phyloP scores from a whole-genome alignment of 2,888 invertebrate genomes.

The Heliconius ethilla region DNA sequence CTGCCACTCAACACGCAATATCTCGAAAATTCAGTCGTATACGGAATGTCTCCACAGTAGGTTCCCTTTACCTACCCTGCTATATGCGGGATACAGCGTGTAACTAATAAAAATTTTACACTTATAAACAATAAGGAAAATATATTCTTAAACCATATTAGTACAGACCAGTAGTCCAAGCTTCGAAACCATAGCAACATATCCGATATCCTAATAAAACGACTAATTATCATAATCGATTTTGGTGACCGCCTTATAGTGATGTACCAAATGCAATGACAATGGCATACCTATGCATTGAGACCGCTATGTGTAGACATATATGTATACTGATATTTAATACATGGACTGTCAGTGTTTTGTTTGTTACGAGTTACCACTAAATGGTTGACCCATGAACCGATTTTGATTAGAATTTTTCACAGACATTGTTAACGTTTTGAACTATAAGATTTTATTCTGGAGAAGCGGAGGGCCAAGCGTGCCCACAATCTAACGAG shows the following conservation, averaged over 20 bases:
- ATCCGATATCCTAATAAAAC: constrained; percentile 21
- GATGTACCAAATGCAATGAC: constrained; percentile 14
- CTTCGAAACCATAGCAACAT: background rate
- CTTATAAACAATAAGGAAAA: background rate
- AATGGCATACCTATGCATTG: constrained; percentile 11
- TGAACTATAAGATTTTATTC: too few relatives aligned
- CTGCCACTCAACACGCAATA: too few relatives aligned
- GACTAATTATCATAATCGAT: constrained; percentile 20
- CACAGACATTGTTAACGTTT: too few relatives aligned
- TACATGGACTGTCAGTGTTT: background rate
- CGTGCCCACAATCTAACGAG: too few relatives aligned
- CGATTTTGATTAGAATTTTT: background rate
- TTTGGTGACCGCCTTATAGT: constrained; percentile 20
- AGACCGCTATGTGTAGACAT: background rate
- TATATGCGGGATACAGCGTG: too few relatives aligned
- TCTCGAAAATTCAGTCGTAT: too few relatives aligned
- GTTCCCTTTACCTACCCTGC: too few relatives aligned
- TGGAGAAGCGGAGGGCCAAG: too few relatives aligned
- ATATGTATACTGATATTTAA: background rate
- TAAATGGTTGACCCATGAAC: background rate
- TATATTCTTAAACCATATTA: constrained; percentile 4
- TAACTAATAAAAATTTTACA: too few relatives aligned
- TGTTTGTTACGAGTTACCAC: background rate
- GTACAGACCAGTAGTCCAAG: too few relatives aligned
- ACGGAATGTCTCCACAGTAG: too few relatives aligned